A percentile compares a stretch with the other conserved stretches of the same genome.
Evolutionary conservation across 2,888 invertebrate species (phyloP).

Genomic region (Hemithea aestivaria): DNA sequence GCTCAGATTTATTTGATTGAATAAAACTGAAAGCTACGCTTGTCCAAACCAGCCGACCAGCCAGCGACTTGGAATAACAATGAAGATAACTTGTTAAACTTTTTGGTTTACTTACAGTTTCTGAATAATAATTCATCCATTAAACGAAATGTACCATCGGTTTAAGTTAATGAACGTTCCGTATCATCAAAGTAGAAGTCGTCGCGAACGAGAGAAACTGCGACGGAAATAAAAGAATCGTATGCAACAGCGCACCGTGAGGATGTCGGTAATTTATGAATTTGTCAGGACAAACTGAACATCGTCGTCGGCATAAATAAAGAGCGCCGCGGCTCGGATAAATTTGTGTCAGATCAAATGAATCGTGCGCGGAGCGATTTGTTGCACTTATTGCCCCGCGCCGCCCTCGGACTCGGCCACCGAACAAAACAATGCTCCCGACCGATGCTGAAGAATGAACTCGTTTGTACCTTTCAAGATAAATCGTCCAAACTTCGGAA

Average conservation of each 20-base stretch:
- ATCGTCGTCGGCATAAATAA: slow-evolving; percentile 70
- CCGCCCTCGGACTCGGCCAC: slow-evolving; percentile 40
- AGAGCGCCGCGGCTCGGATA: slow-evolving; percentile 68
- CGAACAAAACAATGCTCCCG: slow-evolving; percentile 37
- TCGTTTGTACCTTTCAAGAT: slow-evolving; percentile 44
- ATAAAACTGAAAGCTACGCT: slow-evolving; percentile 13
- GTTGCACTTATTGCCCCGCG: slow-evolving; percentile 64
- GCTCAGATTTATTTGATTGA: slow-evolving; percentile 9
- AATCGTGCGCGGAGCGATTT: slow-evolving; percentile 64
- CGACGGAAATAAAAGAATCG: slow-evolving; percentile 67
- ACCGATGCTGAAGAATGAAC: slow-evolving; percentile 42
- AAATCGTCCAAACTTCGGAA: slow-evolving; percentile 35
- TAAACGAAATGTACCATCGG: slow-evolving; percentile 29
- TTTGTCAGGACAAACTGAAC: slow-evolving; percentile 76
- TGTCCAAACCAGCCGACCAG: slow-evolving; percentile 16
- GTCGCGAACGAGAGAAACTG: slow-evolving; percentile 62
- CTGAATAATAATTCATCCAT: slow-evolving; percentile 18
- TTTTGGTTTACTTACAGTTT: slow-evolving; percentile 19
- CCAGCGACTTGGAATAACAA: slow-evolving; percentile 17
- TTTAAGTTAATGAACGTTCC: slow-evolving; percentile 47
- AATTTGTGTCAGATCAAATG: slow-evolving; percentile 79
- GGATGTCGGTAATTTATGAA: slow-evolving; percentile 79
- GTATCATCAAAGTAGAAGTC: slow-evolving; percentile 64
- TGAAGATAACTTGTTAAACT: slow-evolving; percentile 19
- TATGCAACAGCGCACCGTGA: slow-evolving; percentile 47